phyloP scores from a whole-genome alignment of 1,140 invertebrate species.

The Stenopsyche tienmushanensis region DNA sequence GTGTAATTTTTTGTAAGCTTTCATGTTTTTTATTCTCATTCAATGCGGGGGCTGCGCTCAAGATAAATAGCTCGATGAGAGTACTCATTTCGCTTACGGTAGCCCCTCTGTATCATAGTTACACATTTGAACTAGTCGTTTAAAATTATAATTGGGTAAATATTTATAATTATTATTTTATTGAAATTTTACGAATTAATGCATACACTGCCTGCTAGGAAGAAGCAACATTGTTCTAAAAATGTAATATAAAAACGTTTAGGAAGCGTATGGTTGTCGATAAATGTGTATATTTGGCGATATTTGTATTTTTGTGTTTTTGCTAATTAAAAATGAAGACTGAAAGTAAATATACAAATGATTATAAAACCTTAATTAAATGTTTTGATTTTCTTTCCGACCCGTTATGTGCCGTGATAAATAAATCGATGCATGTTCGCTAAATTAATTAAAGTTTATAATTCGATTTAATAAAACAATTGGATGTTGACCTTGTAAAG shows the following conservation, averaged over 20 bases:
- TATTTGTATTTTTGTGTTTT: slow-evolving; percentile 41
- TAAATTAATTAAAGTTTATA: slow-evolving; percentile 40
- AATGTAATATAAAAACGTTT: slow-evolving; percentile 37
- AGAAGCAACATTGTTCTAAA: slow-evolving; percentile 37
- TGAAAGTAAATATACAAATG: slow-evolving; percentile 42
- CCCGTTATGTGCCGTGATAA: slow-evolving; percentile 40
- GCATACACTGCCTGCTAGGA: slow-evolving; percentile 38
- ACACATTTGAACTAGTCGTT: slow-evolving; percentile 39
- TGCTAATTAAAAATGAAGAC: slow-evolving; percentile 43
- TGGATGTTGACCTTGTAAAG: slow-evolving; percentile 39
- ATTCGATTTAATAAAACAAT: slow-evolving; percentile 36
- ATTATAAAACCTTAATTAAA: slow-evolving; percentile 39
- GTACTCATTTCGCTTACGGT: neutral
- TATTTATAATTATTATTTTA: slow-evolving; percentile 38
- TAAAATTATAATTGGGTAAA: slow-evolving; percentile 34
- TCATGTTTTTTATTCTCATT: slow-evolving; percentile 29
- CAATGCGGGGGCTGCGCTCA: slow-evolving; percentile 6
- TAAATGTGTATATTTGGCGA: slow-evolving; percentile 40
- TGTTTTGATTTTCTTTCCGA: slow-evolving; percentile 38
- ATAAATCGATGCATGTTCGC: slow-evolving; percentile 37
- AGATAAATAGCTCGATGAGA: neutral
- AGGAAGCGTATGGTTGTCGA: slow-evolving; percentile 34
- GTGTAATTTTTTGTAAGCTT: slow-evolving; percentile 26
- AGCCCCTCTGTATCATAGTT: slow-evolving; percentile 32
- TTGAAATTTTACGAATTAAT: slow-evolving; percentile 36